Evolutionary conservation across 2,797 vertebrate genomes (phyloP).

Genomic region (Cygnus olor): DNA sequence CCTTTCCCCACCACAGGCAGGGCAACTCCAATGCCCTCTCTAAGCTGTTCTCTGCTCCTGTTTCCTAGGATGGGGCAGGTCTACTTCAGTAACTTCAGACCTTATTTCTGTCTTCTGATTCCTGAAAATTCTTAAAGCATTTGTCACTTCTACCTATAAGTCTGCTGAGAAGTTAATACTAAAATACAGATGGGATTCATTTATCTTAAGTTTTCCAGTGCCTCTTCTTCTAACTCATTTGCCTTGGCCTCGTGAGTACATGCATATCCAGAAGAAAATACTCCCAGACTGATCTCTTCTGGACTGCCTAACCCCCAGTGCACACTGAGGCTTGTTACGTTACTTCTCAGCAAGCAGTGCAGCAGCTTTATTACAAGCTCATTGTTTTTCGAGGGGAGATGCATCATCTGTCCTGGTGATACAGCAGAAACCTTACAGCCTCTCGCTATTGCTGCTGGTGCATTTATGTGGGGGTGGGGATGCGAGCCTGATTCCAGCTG

Average conservation of each 20-base stretch:
- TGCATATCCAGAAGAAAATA: neutral
- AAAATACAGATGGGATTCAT: neutral
- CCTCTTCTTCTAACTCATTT: neutral
- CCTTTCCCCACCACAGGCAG: neutral
- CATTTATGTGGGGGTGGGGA: neutral
- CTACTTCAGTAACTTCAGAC: neutral
- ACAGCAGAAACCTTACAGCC: neutral
- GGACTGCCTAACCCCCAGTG: neutral
- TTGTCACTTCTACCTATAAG: neutral
- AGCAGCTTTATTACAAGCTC: neutral
- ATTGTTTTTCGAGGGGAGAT: neutral
- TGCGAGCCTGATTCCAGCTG: neutral
- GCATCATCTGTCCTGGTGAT: neutral
- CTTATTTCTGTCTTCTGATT: neutral
- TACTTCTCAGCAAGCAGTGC: neutral
- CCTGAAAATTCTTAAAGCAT: neutral
- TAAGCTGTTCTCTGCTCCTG: neutral
- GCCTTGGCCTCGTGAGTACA: neutral
- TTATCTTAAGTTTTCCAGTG: neutral
- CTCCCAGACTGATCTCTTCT: neutral
- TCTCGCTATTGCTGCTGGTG: neutral
- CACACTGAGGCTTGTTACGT: neutral
- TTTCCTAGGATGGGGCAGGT: neutral
- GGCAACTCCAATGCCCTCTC: neutral
- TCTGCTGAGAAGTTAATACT: neutral